Conservation (phyloP, 2,797 vertebrate species). For the Micropoecilia bifurca region DNA sequence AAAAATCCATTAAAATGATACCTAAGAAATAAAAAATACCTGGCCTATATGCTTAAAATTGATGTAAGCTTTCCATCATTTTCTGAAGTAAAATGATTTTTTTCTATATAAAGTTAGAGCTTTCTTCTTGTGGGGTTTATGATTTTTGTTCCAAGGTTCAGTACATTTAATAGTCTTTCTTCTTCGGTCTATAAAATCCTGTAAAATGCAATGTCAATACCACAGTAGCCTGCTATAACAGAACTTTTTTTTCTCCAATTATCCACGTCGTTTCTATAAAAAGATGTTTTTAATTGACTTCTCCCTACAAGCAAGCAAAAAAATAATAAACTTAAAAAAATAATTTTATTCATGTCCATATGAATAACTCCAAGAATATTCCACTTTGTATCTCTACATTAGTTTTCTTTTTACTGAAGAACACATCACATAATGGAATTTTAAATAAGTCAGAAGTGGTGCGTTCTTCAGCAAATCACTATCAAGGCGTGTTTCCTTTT, state of each 20-base stretch:
- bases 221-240: conserved; percentile 31
- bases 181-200: conserved; percentile 44
- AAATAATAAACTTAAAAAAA: conserved; percentile 11
- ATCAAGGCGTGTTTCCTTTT: conserved; percentile 64
- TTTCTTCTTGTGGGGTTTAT: conserved; percentile 24
- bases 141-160: conserved; percentile 53
- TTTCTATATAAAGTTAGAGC: conserved; percentile 41
- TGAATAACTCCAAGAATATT: conserved; percentile 20
- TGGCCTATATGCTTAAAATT: conserved; percentile 26
- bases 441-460: conserved; percentile 6
- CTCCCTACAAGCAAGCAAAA: conserved; percentile 17
- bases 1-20: conserved; percentile 24
- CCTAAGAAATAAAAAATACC: conserved; percentile 20
- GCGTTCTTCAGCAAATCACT: conserved; percentile 57
- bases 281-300: conserved; percentile 49
- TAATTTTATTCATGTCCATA: conserved; percentile 15
- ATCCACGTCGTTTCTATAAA: conserved; percentile 54
- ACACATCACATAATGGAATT: conserved; percentile 37
- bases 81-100: conserved; percentile 25
- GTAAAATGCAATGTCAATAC: conserved; percentile 55
- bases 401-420: conserved; percentile 21
- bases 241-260: conserved; percentile 12
- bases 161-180: conserved; percentile 55
- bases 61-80: conserved; percentile 27
- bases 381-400: conserved; percentile 1